These are phyloP conservation scores for Ormyrus rosae DNA, from an alignment of 2,888 invertebrate species.

Conservation along the genomic window DNA sequence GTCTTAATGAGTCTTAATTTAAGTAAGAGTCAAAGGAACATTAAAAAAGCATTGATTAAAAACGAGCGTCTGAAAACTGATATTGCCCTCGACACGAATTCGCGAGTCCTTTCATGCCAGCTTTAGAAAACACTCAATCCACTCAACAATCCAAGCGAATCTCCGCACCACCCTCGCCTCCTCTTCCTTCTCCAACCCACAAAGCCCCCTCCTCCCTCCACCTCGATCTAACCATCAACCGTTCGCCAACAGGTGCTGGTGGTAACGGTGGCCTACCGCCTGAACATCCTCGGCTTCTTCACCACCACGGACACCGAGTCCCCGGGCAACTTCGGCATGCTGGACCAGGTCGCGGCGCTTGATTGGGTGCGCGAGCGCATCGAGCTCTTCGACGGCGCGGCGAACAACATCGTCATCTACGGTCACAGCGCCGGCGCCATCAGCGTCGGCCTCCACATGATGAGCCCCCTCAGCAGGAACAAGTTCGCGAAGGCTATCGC, in stretches of 20 bases:
- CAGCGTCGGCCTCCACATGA: conserved; percentile 86
- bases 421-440: conserved; percentile 89
- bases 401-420: conserved; percentile 85
- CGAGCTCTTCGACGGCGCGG: conserved; percentile 85
- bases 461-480: conserved; percentile 77
- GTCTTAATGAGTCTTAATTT: no score
- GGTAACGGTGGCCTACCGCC: conserved; percentile 86
- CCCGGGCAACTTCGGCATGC: conserved; percentile 87
- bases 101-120: no score
- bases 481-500: conserved; percentile 86
- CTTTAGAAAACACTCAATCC: no score
- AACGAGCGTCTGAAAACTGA: no score
- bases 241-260: conserved; percentile 80
- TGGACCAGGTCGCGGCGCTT: conserved; percentile 89
- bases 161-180: no score
- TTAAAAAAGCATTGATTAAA: no score
- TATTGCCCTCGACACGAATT: no score
- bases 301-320: conserved; percentile 87
- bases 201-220: no score
- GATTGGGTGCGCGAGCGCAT: conserved; percentile 88
- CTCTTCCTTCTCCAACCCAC: no score
- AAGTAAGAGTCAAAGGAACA: no score
- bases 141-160: no score
- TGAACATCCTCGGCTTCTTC: conserved; percentile 91
- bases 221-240: no score